Percentiles rank a stretch among this genome's conserved stretches.
These are phyloP conservation scores for Meiosimyza platycephala DNA, from an alignment of 2,888 invertebrate genomes.

Conservation along the genomic window DNA sequence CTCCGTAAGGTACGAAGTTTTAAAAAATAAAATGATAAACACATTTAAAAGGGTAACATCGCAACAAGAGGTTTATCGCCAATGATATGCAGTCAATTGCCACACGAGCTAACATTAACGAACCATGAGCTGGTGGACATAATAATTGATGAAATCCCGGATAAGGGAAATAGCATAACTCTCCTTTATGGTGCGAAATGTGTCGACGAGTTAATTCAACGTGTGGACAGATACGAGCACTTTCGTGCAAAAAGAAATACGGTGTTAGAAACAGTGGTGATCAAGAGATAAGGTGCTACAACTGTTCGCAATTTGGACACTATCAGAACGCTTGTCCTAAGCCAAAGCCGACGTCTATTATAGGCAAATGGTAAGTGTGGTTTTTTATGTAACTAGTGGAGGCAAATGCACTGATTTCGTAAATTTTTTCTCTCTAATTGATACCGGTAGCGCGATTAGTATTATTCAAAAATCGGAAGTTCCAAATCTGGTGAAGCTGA, in stretches of 20 bases:
- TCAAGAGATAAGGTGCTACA: conserved; percentile 17
- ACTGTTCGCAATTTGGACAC: conserved; percentile 29
- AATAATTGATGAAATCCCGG: conserved; percentile 14
- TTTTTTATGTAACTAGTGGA: too few relatives aligned
- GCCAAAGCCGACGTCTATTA: background rate
- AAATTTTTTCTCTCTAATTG: too few relatives aligned
- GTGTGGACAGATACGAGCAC: background rate
- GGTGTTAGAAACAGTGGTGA: background rate
- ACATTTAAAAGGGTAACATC: conserved; percentile 7
- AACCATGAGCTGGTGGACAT: conserved; percentile 20
- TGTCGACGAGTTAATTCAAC: background rate
- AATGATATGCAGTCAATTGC: conserved; percentile 30
- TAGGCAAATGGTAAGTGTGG: too few relatives aligned
- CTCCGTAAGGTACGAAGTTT: too few relatives aligned
- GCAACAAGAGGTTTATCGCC: conserved; percentile 26
- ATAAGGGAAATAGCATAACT: background rate
- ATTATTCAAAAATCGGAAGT: too few relatives aligned
- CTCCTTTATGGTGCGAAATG: background rate
- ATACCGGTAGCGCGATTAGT: too few relatives aligned
- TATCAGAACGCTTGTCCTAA: conserved; percentile 21
- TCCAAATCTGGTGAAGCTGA: too few relatives aligned
- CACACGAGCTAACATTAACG: background rate
- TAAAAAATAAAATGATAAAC: background rate
- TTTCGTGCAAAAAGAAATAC: background rate
- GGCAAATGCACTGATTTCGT: too few relatives aligned